Evolutionary conservation across 1,140 invertebrate genomes (phyloP).

Genomic region (Nephotettix cincticeps): DNA sequence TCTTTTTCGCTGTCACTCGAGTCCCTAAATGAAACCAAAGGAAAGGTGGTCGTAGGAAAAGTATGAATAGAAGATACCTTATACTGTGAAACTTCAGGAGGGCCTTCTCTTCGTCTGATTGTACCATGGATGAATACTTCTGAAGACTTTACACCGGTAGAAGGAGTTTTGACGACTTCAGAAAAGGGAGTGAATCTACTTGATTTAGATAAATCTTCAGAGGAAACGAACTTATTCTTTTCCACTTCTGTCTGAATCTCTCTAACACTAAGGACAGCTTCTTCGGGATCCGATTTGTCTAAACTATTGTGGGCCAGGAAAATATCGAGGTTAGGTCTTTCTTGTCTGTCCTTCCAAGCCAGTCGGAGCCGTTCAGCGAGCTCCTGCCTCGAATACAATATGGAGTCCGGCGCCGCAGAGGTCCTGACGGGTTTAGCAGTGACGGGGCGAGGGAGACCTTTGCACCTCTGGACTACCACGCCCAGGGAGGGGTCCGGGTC

Average conservation of each 20-base stretch:
- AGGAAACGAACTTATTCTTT: background rate
- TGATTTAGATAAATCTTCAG: background rate
- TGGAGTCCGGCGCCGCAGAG: conserved; percentile 44
- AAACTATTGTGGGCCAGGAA: conserved; percentile 50
- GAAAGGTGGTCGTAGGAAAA: conserved; percentile 3
- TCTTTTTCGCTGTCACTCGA: background rate
- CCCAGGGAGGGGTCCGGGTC: background rate
- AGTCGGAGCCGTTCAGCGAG: conserved; percentile 52
- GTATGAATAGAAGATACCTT: background rate
- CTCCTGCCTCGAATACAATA: conserved; percentile 54
- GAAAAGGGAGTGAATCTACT: background rate
- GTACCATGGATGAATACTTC: background rate
- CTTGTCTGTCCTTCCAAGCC: conserved; percentile 54
- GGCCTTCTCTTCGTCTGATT: background rate
- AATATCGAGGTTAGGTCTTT: conserved; percentile 55
- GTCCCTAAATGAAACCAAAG: background rate
- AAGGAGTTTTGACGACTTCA: background rate
- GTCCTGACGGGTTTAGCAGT: conserved; percentile 34
- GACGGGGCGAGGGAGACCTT: conserved; percentile 40
- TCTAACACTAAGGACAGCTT: background rate
- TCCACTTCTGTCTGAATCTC: background rate
- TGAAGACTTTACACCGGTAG: background rate
- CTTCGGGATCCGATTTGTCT: conserved; percentile 7
- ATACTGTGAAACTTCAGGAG: background rate
- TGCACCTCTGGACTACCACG: conserved; percentile 44